phyloP scores from a whole-genome alignment of 1,140 invertebrate species.

The Brachionus rotundiformis region DNA sequence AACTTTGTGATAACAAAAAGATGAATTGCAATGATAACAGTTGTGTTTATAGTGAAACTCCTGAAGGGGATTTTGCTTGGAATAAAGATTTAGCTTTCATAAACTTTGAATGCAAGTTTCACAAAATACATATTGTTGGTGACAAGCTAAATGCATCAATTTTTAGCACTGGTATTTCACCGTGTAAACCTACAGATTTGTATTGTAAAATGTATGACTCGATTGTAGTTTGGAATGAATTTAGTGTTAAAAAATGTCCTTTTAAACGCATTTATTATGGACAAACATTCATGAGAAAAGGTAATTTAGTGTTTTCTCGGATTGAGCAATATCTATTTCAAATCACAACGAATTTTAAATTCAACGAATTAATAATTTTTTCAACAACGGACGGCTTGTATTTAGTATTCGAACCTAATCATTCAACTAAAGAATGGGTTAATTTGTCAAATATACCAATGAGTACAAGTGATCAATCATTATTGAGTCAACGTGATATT shows the following conservation, averaged over 20 bases:
- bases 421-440: too few relatives aligned
- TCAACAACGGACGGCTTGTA: too few relatives aligned
- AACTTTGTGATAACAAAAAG: neutral
- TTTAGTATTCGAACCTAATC: too few relatives aligned
- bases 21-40: neutral
- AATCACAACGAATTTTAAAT: neutral
- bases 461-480: constrained; percentile 1
- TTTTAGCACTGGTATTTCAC: neutral
- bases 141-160: neutral
- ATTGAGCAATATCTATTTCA: neutral
- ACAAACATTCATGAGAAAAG: neutral
- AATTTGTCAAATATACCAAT: too few relatives aligned
- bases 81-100: neutral
- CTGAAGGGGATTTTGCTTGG: too few relatives aligned
- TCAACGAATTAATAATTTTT: too few relatives aligned
- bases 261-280: neutral
- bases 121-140: neutral
- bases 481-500: neutral
- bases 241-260: neutral
- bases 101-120: neutral
- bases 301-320: neutral
- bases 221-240: neutral
- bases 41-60: too few relatives aligned
- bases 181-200: neutral
- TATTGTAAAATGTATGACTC: constrained; percentile 29